Evolutionary conservation across 1,140 invertebrate species (phyloP).

Genomic region (Chironomus striatipennis): DNA sequence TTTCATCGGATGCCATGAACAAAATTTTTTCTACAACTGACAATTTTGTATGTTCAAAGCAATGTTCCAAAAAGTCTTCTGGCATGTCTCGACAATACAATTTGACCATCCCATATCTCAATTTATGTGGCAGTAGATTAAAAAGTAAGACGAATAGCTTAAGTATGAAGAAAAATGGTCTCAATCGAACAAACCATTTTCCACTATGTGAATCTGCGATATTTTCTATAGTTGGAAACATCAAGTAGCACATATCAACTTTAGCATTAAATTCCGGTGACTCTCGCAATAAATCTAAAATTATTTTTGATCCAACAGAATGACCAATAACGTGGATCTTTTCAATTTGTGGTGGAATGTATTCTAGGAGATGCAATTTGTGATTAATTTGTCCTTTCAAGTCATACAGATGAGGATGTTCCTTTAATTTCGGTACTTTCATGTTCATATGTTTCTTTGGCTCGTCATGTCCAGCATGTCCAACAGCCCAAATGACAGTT

Average conservation of each 20-base stretch:
- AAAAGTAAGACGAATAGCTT: slow-evolving; percentile 46
- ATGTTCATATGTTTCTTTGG: slow-evolving; percentile 40
- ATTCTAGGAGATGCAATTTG: slow-evolving; percentile 65
- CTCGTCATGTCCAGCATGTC: slow-evolving; percentile 45
- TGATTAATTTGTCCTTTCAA: slow-evolving; percentile 70
- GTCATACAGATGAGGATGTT: slow-evolving; percentile 51
- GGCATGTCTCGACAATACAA: slow-evolving; percentile 41
- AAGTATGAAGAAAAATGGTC: slow-evolving; percentile 30
- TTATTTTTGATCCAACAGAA: slow-evolving; percentile 76
- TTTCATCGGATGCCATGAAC: slow-evolving; percentile 53
- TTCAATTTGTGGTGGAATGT: slow-evolving; percentile 56
- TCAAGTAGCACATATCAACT: slow-evolving; percentile 52
- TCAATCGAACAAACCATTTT: slow-evolving; percentile 45
- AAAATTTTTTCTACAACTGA: slow-evolving; percentile 46
- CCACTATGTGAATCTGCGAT: slow-evolving; percentile 67
- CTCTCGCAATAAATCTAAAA: slow-evolving; percentile 60
- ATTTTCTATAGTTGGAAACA: slow-evolving; percentile 76
- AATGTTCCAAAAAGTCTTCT: slow-evolving; percentile 35
- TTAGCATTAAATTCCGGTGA: slow-evolving; percentile 39
- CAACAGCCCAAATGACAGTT: slow-evolving; percentile 58
- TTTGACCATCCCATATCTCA: background rate
- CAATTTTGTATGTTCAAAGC: slow-evolving; percentile 45
- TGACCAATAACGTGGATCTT: slow-evolving; percentile 70
- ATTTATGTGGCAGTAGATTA: slow-evolving; percentile 34
- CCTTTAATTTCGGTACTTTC: slow-evolving; percentile 42